Evolutionary conservation across 2,797 vertebrate genomes (phyloP).

Genomic region (Dendrocincla tyrannina): DNA sequence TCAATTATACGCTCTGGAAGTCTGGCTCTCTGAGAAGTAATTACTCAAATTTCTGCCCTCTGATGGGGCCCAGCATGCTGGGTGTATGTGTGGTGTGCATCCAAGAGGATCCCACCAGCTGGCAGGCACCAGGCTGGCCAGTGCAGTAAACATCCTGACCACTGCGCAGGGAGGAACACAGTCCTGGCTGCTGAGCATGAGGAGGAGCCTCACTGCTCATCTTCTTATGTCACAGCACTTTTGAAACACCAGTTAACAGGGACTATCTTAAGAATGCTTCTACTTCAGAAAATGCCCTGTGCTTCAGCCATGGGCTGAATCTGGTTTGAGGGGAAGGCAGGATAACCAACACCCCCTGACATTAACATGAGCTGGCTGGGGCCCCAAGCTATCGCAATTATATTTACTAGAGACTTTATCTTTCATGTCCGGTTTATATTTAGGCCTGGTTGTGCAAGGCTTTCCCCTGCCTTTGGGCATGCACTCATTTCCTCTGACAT

Average conservation of each 20-base stretch:
- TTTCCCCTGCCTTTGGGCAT: not conserved
- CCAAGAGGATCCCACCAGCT: not conserved
- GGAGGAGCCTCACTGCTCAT: not conserved
- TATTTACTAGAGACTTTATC: slow-evolving; percentile 11
- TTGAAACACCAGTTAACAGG: not conserved
- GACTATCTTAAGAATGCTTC: not conserved
- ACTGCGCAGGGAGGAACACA: not conserved
- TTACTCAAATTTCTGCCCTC: not conserved
- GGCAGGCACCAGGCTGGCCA: not conserved
- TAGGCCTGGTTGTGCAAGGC: not conserved
- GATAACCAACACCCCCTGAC: not conserved
- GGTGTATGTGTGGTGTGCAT: not conserved
- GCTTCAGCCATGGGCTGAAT: not conserved
- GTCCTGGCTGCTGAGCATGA: not conserved
- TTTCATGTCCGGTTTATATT: not conserved
- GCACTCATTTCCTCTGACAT: not conserved
- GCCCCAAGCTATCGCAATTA: not conserved
- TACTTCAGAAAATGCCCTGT: not conserved
- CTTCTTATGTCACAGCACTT: rapidly evolving
- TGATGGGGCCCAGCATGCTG: not conserved
- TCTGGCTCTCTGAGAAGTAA: not conserved
- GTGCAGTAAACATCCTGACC: not conserved
- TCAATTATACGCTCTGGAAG: not conserved
- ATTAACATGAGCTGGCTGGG: not conserved
- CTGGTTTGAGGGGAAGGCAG: not conserved